Evolutionary conservation across 64 coral and sea anemone genomes (phyloP).

Genomic region (Dendrophyllia cribrosa): DNA sequence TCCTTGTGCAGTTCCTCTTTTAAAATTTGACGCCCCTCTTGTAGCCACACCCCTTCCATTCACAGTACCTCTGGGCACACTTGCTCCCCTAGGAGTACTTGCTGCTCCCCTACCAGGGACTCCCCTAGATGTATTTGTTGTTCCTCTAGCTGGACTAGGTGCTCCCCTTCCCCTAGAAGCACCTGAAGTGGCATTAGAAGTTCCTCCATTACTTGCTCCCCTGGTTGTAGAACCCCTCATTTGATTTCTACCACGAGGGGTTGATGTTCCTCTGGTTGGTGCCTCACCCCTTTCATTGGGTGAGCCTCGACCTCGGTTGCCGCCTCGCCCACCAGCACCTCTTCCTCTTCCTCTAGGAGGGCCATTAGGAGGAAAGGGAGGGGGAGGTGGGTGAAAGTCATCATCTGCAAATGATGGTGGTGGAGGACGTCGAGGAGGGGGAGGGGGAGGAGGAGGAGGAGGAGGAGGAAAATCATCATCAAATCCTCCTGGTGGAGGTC

Average conservation of each 20-base stretch:
- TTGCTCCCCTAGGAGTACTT: neutral
- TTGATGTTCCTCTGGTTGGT: neutral
- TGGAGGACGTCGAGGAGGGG: neutral
- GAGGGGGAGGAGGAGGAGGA: neutral
- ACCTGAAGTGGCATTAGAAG: no score
- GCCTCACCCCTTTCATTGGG: neutral
- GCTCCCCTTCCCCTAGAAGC: neutral
- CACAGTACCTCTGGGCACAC: neutral
- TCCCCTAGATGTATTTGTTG: neutral
- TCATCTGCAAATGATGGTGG: constrained; percentile 22
- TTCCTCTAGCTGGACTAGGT: neutral
- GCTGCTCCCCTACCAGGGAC: neutral
- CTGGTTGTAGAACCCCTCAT: constrained; percentile 11
- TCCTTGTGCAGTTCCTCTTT: neutral
- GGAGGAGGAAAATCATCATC: neutral
- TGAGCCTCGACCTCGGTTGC: constrained; percentile 11
- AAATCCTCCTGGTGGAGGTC: constrained; percentile 10
- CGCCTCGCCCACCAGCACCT: constrained; percentile 1
- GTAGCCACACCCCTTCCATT: neutral
- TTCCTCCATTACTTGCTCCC: neutral
- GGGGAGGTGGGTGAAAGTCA: constrained; percentile 25
- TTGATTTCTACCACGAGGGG: constrained; percentile 4
- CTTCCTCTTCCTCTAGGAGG: constrained; percentile 42
- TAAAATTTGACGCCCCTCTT: neutral
- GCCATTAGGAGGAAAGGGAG: constrained; percentile 17